These are phyloP conservation scores for Podotricha telesiphe DNA, from an alignment of 2,888 invertebrate genomes.

Conservation along the genomic window DNA sequence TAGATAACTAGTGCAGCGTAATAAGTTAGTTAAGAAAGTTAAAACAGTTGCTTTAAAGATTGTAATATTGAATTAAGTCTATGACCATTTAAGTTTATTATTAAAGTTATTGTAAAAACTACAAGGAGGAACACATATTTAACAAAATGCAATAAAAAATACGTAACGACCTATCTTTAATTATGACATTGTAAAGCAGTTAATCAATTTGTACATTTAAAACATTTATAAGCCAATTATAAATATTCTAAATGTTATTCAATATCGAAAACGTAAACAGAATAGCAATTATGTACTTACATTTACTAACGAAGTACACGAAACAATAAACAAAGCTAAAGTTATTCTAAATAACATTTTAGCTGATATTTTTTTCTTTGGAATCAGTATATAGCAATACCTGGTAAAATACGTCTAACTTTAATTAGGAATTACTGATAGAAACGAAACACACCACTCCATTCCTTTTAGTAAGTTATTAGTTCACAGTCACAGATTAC, in stretches of 20 bases:
- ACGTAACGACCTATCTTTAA: not conserved
- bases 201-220: not conserved
- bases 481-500: not conserved
- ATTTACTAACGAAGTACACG: slow-evolving; percentile 50
- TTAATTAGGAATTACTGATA: slow-evolving; percentile 4
- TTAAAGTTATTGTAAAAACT: not conserved
- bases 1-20: too few relatives aligned
- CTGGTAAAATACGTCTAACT: not conserved
- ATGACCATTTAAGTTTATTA: not conserved
- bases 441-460: not conserved
- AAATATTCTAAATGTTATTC: slow-evolving; percentile 3
- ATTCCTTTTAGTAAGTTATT: not conserved
- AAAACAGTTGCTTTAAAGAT: too few relatives aligned
- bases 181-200: not conserved
- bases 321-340: slow-evolving; percentile 47
- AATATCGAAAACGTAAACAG: not conserved
- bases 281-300: slow-evolving; percentile 50
- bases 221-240: not conserved
- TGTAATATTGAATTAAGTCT: too few relatives aligned
- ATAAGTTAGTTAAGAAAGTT: too few relatives aligned
- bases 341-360: slow-evolving; percentile 52
- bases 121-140: not conserved
- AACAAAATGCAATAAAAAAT: not conserved
- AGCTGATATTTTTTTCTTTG: not conserved
- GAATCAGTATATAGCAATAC: not conserved